Base-by-base conservation (phyloP, 1,140 invertebrate species). In the Batillaria attramentaria region DNA sequence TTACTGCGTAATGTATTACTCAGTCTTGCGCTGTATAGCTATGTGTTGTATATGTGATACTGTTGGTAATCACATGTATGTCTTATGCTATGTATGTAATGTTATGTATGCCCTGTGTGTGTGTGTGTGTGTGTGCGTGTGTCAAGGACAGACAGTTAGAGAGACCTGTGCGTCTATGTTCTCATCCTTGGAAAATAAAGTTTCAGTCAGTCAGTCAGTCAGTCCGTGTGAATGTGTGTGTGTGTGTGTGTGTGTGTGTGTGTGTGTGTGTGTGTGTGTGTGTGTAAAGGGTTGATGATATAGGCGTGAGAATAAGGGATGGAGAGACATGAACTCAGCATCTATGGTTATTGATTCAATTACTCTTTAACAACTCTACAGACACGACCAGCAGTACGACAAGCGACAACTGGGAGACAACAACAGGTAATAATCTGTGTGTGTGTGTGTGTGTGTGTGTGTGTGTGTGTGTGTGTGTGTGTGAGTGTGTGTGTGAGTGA, bases 371-470 rank as follows among this genome's bases (percentile, higher is more conserved):
- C 10, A 50, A 50, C 46, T 24, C 46, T 13, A 50, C 10, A 50
- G 24, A 24, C 46, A 50, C 10, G 24, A 24, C 10, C 46, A 50
- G 46, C 46, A 50, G 24, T 50, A 13, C 46, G 10, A 50, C 46
- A 10, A 10, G 10, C 24, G 10, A 10, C 24, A 10, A 10, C 46
- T 50, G 24, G 46, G 10, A 24, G 24, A 50, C 10, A 50, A 50
- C 46, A 50, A 50, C 24, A 50, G 24, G 24, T 50, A 50, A 10
- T 50, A 50, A 24, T 50, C 46, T 13, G 46, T 50, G 46, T 50
- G 46, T 50, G 46, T 50, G 46, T 50, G 46, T 50, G 46, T 50
- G 46, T 50, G 46, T 50, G 46, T 50, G 46, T 50, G 46, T 50
- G 46, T 50, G 46, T 50, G 46, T 50, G 46, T 50, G 46, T 50